Percentiles rank a stretch among this genome's conserved stretches.
phyloP scores from a whole-genome alignment of 2,888 invertebrate species.

The Drosophila dives region DNA sequence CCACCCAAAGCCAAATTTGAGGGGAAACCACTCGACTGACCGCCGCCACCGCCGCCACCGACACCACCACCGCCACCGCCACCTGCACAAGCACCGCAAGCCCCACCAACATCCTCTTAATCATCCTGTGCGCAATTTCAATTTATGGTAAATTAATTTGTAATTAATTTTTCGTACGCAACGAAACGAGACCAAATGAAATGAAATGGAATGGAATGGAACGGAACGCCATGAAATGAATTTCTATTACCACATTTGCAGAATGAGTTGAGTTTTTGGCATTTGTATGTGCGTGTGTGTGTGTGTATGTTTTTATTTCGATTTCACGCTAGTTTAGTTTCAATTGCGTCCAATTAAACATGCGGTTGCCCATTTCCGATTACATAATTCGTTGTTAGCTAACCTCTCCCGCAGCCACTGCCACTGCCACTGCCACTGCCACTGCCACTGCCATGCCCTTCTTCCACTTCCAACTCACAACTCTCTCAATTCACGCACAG shows the following conservation, averaged over 20 bases:
- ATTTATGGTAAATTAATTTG: slow-evolving; percentile 82
- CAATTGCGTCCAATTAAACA: slow-evolving; percentile 81
- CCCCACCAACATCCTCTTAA: background rate
- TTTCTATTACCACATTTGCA: slow-evolving; percentile 38
- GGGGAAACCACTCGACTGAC: slow-evolving; percentile 49
- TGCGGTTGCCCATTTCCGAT: slow-evolving; percentile 73
- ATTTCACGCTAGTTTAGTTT: slow-evolving; percentile 80
- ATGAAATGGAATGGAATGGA: slow-evolving; percentile 14
- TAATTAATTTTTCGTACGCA: slow-evolving; percentile 75
- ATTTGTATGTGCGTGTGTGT: slow-evolving; percentile 18
- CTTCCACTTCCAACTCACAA: background rate
- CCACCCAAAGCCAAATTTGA: slow-evolving; percentile 24
- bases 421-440: background rate
- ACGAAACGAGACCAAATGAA: slow-evolving; percentile 28
- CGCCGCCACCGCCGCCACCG: slow-evolving; percentile 19
- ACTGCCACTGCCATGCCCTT: background rate
- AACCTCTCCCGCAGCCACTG: background rate
- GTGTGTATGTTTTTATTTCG: slow-evolving; percentile 59
- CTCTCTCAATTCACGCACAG: slow-evolving; percentile 8
- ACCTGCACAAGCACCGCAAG: background rate
- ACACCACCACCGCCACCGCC: slow-evolving; percentile 31
- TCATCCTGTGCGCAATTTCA: slow-evolving; percentile 44
- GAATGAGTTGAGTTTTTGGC: slow-evolving; percentile 16
- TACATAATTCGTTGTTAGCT: slow-evolving; percentile 50
- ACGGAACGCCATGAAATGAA: slow-evolving; percentile 35